phyloP scores from a whole-genome alignment of 2,888 invertebrate species.

The Vannuccia rotundouncinata region DNA sequence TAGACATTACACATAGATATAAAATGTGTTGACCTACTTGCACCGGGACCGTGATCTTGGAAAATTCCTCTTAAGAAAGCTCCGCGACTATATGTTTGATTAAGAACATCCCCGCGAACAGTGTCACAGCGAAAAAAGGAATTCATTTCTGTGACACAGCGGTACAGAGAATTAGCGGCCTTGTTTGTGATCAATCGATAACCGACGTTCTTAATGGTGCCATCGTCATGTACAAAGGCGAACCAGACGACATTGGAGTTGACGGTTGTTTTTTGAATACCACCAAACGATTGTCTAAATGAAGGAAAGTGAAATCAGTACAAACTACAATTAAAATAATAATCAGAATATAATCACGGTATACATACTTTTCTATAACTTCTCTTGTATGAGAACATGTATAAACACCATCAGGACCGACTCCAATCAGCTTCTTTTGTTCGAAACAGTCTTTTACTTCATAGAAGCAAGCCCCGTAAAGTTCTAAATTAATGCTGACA shows the following conservation, averaged over 20 bases:
- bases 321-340: too few species aligned
- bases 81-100: constrained; percentile 80
- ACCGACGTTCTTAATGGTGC: constrained; percentile 60
- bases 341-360: too few species aligned
- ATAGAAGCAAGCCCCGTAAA: constrained; percentile 74
- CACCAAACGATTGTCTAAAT: constrained; percentile 50
- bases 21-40: too few species aligned
- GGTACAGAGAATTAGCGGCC: constrained; percentile 70
- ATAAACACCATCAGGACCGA: constrained; percentile 72
- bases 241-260: constrained; percentile 48
- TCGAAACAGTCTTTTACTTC: constrained; percentile 59
- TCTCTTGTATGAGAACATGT: constrained; percentile 44
- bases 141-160: constrained; percentile 81
- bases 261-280: constrained; percentile 52
- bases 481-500: constrained; percentile 67
- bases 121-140: constrained; percentile 88
- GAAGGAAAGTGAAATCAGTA: constrained; percentile 2
- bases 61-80: too few species aligned
- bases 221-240: constrained; percentile 47
- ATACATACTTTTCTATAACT: constrained; percentile 44
- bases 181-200: constrained; percentile 74
- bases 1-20: too few species aligned
- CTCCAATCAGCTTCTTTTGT: constrained; percentile 62
- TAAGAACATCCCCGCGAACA: constrained; percentile 75
- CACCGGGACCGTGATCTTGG: too few species aligned